A percentile compares a stretch with the other conserved stretches of the same genome.
Evolutionary conservation across 2,797 vertebrate species (phyloP).

Genomic region (Acipenser transmontanus): DNA sequence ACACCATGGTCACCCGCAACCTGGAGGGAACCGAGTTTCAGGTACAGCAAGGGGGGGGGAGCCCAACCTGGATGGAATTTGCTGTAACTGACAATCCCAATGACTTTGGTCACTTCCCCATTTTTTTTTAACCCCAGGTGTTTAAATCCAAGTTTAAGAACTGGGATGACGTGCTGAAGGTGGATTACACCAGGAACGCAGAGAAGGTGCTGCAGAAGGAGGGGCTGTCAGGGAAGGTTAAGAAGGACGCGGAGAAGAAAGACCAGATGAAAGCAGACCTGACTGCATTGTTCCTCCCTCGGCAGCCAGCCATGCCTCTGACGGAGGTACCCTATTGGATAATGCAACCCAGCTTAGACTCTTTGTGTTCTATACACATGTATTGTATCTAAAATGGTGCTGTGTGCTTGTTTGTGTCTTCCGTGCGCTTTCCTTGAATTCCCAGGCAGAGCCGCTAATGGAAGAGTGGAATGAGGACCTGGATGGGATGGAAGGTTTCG

Average conservation of each 20-base stretch:
- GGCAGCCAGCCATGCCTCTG: conserved; percentile 86
- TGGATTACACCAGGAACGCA: conserved; percentile 90
- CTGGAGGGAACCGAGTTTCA: conserved; percentile 91
- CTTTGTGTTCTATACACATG: too few relatives aligned
- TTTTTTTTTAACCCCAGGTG: conserved; percentile 52
- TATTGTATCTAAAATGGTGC: too few relatives aligned
- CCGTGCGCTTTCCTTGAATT: not conserved
- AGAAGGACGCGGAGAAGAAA: conserved; percentile 82
- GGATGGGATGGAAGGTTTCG: conserved; percentile 96
- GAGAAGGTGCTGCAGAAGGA: conserved; percentile 72
- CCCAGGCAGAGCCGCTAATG: conserved; percentile 89
- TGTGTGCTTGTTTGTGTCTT: not conserved
- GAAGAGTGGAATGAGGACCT: conserved; percentile 97
- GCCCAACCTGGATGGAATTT: too few relatives aligned
- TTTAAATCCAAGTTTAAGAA: conserved; percentile 98
- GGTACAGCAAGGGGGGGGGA: conserved; percentile 46
- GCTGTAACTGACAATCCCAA: not conserved
- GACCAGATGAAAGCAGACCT: conserved; percentile 96
- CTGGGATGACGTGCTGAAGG: conserved; percentile 91
- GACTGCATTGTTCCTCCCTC: conserved; percentile 86
- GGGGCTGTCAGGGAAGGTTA: conserved; percentile 81
- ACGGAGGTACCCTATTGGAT: conserved; percentile 46
- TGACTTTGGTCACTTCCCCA: fast-evolving
- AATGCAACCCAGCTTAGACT: not conserved
- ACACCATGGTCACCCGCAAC: conserved; percentile 83